Evolutionary conservation across 2,888 invertebrate genomes (phyloP).

Genomic region (Agonopterix heracliana): DNA sequence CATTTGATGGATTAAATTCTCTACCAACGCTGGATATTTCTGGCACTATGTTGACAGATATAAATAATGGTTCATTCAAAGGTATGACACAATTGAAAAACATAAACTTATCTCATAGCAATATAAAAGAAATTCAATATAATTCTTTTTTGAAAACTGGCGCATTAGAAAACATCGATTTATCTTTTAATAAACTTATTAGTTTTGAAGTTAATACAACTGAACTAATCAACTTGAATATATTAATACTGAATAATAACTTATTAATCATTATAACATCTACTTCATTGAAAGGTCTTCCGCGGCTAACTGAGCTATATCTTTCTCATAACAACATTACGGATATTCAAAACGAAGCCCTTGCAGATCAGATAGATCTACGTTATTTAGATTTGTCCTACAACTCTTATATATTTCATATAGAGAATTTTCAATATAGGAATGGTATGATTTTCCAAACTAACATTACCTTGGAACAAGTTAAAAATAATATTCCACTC

Average conservation of each 20-base stretch:
- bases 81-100: constrained; percentile 38
- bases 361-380: constrained; percentile 29
- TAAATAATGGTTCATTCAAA: constrained; percentile 45
- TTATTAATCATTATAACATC: constrained; percentile 27
- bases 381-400: constrained; percentile 41
- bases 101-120: constrained; percentile 44
- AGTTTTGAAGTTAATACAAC: constrained; percentile 39
- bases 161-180: constrained; percentile 38
- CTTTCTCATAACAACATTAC: constrained; percentile 36
- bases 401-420: constrained; percentile 30
- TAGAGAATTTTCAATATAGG: constrained; percentile 25
- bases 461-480: constrained; percentile 23
- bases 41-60: constrained; percentile 26
- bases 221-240: constrained; percentile 29
- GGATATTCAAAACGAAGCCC: constrained; percentile 23
- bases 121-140: constrained; percentile 35
- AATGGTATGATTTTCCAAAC: constrained; percentile 28
- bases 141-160: constrained; percentile 40
- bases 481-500: constrained; percentile 18
- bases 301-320: constrained; percentile 24
- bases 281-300: constrained; percentile 25
- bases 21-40: constrained; percentile 49
- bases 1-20: constrained; percentile 40
- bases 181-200: constrained; percentile 43
- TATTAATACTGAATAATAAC: constrained; percentile 42